Percentiles rank a stretch among this genome's conserved stretches.
phyloP scores from a whole-genome alignment of 2,797 vertebrate genomes.

The Perodicticus potto region DNA sequence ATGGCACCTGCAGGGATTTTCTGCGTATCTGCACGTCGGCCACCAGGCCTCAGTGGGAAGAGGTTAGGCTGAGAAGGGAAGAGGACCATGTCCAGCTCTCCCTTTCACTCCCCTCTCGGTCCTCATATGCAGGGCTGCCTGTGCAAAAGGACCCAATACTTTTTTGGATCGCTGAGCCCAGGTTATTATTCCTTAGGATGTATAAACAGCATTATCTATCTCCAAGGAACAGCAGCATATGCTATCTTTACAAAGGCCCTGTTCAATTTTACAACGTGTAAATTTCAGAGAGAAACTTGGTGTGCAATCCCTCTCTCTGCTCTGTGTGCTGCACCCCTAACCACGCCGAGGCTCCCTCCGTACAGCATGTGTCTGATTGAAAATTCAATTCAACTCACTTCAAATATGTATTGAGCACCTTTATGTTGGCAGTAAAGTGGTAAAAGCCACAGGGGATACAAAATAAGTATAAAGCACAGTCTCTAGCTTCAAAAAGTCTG shows the following conservation, averaged over 20 bases:
- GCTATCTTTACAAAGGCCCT: background rate
- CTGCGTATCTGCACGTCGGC: background rate
- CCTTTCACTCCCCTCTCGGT: background rate
- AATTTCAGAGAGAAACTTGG: slow-evolving; percentile 61
- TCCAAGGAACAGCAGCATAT: slow-evolving; percentile 9
- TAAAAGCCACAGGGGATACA: slow-evolving; percentile 76
- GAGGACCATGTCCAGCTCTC: background rate
- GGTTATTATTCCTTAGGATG: slow-evolving; percentile 12
- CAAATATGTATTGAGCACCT: slow-evolving; percentile 74
- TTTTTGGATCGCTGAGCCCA: background rate
- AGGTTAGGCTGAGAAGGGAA: background rate
- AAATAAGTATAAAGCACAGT: slow-evolving; percentile 73
- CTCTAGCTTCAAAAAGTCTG: slow-evolving; percentile 69
- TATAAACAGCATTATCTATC: background rate
- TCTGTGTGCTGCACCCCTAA: background rate
- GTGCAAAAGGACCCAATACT: background rate
- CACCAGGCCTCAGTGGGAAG: background rate
- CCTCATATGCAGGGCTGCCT: rapidly evolving
- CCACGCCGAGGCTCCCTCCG: background rate
- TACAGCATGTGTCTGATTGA: slow-evolving; percentile 53
- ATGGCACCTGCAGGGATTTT: background rate
- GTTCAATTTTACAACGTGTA: slow-evolving; percentile 38
- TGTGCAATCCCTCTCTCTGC: background rate
- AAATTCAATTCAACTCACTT: slow-evolving; percentile 80
- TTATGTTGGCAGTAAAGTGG: slow-evolving; percentile 73